A percentile compares a stretch with the other conserved stretches of the same genome.
These are phyloP conservation scores for Chrysochloris asiatica DNA, from an alignment of 2,113 vertebrate genomes.

Conservation along the genomic window DNA sequence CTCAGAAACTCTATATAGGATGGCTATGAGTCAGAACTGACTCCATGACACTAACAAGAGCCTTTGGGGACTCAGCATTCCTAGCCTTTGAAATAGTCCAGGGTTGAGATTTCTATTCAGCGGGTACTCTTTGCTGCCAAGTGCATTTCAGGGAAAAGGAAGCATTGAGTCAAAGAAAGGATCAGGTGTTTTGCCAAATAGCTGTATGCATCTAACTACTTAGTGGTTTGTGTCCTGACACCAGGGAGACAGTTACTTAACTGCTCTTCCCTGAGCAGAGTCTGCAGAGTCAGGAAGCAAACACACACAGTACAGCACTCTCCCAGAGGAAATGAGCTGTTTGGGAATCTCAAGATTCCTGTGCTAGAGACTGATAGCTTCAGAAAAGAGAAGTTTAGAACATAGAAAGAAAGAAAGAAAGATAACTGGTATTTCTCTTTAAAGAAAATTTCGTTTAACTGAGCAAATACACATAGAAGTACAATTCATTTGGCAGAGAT, in stretches of 20 bases:
- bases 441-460: conserved; percentile 50
- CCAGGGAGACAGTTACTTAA: conserved; percentile 74
- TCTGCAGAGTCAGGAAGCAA: conserved; percentile 37
- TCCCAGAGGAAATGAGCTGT: conserved; percentile 40
- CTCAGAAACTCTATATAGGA: no score
- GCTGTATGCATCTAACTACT: conserved; percentile 28
- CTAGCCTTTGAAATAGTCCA: not conserved
- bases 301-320: not conserved
- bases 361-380: not conserved
- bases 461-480: conserved; percentile 31
- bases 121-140: not conserved
- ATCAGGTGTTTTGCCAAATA: conserved; percentile 62
- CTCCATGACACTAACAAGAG: no score
- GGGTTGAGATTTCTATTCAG: not conserved
- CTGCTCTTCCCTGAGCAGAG: conserved; percentile 63
- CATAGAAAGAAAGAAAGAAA: not conserved
- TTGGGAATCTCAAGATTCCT: conserved; percentile 20
- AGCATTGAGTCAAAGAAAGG: conserved; percentile 29
- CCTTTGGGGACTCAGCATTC: not conserved
- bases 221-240: conserved; percentile 68
- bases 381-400: not conserved
- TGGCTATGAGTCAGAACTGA: no score
- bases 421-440: not conserved
- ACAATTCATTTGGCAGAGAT: conserved; percentile 43
- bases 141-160: conserved; percentile 8